Conservation (phyloP, 2,797 vertebrate species). For the Catamblyrhynchus diadema region DNA sequence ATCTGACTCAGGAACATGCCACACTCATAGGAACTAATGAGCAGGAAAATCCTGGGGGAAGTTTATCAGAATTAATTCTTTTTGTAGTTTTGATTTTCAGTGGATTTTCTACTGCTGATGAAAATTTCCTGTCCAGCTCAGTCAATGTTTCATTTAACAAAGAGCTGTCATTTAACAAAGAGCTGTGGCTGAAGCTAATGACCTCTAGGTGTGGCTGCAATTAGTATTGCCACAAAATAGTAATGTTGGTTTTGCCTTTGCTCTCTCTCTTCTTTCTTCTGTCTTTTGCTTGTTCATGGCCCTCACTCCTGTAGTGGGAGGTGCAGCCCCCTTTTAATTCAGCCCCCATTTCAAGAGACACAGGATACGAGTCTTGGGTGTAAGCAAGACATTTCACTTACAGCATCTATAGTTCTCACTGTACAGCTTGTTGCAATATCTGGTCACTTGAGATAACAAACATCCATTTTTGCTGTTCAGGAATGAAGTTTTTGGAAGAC, state of each 20-base stretch:
- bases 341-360: not conserved
- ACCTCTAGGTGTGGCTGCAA: not conserved
- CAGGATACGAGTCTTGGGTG: not conserved
- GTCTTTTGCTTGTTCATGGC: not conserved
- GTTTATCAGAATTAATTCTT: not conserved
- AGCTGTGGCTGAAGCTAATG: not conserved
- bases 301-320: not conserved
- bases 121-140: not conserved
- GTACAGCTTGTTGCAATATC: not conserved
- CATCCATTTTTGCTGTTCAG: conserved; percentile 46
- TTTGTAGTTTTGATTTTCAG: not conserved
- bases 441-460: conserved; percentile 9
- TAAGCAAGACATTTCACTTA: not conserved
- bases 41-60: not conserved
- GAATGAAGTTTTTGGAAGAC: conserved; percentile 74
- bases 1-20: not conserved
- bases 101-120: not conserved
- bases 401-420: not conserved
- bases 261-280: not conserved
- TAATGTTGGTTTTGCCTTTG: not conserved
- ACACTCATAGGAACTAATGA: not conserved
- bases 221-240: not conserved
- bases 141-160: not conserved
- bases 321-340: not conserved
- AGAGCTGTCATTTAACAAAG: not conserved